phyloP scores from a whole-genome alignment of 2,888 invertebrate genomes.

The Nemapogon koenigi region DNA sequence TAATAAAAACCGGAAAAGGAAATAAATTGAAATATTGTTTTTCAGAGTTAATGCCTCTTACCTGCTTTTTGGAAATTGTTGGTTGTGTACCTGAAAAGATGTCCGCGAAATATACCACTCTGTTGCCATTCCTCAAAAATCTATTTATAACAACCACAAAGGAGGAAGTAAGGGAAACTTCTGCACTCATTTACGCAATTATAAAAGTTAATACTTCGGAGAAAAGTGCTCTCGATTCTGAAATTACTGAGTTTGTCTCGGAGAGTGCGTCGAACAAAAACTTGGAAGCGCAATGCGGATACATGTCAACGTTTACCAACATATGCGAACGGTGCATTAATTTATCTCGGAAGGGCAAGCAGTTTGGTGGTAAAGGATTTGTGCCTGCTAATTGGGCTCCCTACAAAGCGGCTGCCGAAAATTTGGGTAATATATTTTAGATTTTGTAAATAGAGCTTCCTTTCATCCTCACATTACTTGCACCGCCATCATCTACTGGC shows the following conservation, averaged over 20 bases:
- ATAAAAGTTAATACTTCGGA: constrained; percentile 69
- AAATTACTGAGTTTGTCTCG: constrained; percentile 57
- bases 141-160: constrained; percentile 72
- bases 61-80: constrained; percentile 83
- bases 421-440: constrained; percentile 70
- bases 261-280: constrained; percentile 62
- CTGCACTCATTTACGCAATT: constrained; percentile 78
- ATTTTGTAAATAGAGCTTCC: too few species aligned
- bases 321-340: constrained; percentile 72
- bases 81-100: constrained; percentile 79
- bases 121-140: constrained; percentile 70
- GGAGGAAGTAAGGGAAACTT: constrained; percentile 76
- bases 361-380: constrained; percentile 49
- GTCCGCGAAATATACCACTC: constrained; percentile 66
- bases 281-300: constrained; percentile 81
- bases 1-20: background rate
- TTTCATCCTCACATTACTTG: too few species aligned
- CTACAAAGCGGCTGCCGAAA: constrained; percentile 63
- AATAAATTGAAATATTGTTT: constrained; percentile 11
- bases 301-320: constrained; percentile 73
- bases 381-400: constrained; percentile 61
- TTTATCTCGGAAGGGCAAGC: constrained; percentile 38
- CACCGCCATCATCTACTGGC: too few species aligned
- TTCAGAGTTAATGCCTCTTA: constrained; percentile 69
- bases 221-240: constrained; percentile 49